Base-by-base conservation (phyloP, 2,797 vertebrate genomes). In the Neolamprologus multifasciatus region DNA sequence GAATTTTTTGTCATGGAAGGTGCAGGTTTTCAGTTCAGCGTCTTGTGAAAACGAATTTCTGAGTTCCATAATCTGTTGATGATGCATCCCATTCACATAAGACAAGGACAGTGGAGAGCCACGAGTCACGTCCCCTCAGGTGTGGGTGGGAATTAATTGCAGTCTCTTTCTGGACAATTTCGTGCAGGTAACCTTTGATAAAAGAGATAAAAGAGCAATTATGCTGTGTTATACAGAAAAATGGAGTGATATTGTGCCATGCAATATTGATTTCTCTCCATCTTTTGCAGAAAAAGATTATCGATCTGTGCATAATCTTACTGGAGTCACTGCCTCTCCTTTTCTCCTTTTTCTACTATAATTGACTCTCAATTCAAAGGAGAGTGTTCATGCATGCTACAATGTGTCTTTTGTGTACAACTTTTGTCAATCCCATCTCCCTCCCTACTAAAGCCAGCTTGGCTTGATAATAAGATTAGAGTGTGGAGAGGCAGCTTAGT, bases 381-480 rank as follows among this genome's bases (percentile, higher is more conserved):
- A 90, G 91, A 89, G 88, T 84, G 82, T 88, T 89, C 89, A 88
- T 90, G 88, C 88, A 88, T 89, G 91, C 93, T 95, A 89, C 92
- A 89, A 88, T 86, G 89, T 89, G 69, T 82, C 84, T 90, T 87
- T 90, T 90, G 86, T 84, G 88, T 89, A 80, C 79, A 79, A 91
- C 89, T 91, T 94, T 92, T 90, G 91, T 92, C 83, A 80, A 81
- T 89, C 89, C 87, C 74, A 55, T 91, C 89, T 91, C 86, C 83
- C 86, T 92, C 89, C 87, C 88, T 76, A 57, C 88, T 87, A 94
- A 96, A 94, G 93, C 94, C 95, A 93, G 95, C 96, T 95, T 96
- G 93, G 92, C 84, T 90, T 87, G 93, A 87, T 97, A 96, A 97
- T 96, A 92, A 94, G 96, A 97, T 97, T 97, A 96, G 86, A 92